Conservation (phyloP, 2,113 vertebrate genomes). For the Megaleporinus macrocephalus region DNA sequence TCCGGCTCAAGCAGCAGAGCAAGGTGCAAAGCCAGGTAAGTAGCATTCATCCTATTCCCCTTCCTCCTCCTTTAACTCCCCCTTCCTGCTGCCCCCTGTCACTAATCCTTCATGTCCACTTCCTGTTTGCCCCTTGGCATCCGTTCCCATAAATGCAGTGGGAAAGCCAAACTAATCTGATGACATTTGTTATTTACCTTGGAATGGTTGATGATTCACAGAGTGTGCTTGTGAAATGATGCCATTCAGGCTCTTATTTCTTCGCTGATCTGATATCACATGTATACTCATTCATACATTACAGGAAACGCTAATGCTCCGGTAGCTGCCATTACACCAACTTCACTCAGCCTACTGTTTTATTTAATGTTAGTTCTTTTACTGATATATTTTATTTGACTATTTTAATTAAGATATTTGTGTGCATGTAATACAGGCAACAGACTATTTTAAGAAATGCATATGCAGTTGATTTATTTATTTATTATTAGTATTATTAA, state of each 20-base stretch:
- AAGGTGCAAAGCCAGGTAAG: slow-evolving; percentile 95
- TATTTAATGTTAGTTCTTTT: too few species aligned
- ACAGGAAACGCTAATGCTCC: too few species aligned
- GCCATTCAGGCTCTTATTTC: neutral
- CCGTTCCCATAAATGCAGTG: slow-evolving; percentile 6
- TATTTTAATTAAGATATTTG: too few species aligned
- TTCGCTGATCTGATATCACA: too few species aligned
- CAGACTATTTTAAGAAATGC: too few species aligned
- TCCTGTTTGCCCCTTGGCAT: neutral
- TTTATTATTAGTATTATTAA: too few species aligned
- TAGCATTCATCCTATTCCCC: neutral
- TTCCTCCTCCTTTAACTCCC: neutral
- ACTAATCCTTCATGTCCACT: neutral
- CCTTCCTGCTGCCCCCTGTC: neutral
- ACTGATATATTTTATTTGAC: too few species aligned
- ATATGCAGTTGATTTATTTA: too few species aligned
- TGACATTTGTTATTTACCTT: neutral
- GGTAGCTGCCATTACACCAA: too few species aligned
- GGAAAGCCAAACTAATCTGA: neutral
- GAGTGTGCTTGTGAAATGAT: neutral
- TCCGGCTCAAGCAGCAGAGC: slow-evolving; percentile 95
- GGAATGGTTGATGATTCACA: neutral
- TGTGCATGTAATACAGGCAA: too few species aligned
- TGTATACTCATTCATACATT: too few species aligned
- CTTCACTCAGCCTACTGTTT: too few species aligned